phyloP scores from a whole-genome alignment of 2,888 invertebrate genomes.

The Loripinus fragilis region DNA sequence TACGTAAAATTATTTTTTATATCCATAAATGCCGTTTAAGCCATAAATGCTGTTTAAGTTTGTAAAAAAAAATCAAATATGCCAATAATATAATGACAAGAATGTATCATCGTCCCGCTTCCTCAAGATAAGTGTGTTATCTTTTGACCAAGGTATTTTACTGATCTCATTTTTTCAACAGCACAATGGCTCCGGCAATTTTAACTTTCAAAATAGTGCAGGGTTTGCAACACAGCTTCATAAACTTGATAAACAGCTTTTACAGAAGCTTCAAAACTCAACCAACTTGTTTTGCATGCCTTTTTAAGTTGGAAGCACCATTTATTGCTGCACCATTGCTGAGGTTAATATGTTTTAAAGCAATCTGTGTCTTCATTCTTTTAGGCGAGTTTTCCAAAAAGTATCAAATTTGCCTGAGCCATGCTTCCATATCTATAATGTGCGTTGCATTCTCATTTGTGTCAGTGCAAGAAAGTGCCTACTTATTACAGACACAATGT shows the following conservation, averaged over 20 bases:
- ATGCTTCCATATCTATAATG: slow-evolving; percentile 34
- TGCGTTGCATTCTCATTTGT: slow-evolving; percentile 21
- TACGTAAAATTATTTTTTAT: too few species aligned
- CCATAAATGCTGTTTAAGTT: too few species aligned
- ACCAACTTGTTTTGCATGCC: slow-evolving; percentile 53
- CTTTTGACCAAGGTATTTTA: slow-evolving; percentile 45
- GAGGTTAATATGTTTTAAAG: background rate
- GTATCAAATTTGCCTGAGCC: too few species aligned
- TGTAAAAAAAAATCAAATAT: too few species aligned
- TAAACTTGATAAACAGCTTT: slow-evolving; percentile 38
- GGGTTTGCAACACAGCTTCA: slow-evolving; percentile 25
- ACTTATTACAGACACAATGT: slow-evolving; percentile 40
- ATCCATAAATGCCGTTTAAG: too few species aligned
- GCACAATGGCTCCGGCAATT: slow-evolving; percentile 36
- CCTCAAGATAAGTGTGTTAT: too few species aligned
- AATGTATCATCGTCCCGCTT: too few species aligned
- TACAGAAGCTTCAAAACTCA: slow-evolving; percentile 54
- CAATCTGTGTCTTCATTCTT: slow-evolving; percentile 32
- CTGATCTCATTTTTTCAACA: slow-evolving; percentile 35
- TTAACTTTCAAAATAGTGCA: slow-evolving; percentile 18
- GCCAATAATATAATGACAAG: too few species aligned
- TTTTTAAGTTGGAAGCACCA: slow-evolving; percentile 27
- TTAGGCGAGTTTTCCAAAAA: slow-evolving; percentile 49
- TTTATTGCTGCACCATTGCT: slow-evolving; percentile 26
- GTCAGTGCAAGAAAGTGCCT: slow-evolving; percentile 37